Base-by-base conservation (phyloP, 2,113 vertebrate genomes). In the Ctenomys sociabilis region DNA sequence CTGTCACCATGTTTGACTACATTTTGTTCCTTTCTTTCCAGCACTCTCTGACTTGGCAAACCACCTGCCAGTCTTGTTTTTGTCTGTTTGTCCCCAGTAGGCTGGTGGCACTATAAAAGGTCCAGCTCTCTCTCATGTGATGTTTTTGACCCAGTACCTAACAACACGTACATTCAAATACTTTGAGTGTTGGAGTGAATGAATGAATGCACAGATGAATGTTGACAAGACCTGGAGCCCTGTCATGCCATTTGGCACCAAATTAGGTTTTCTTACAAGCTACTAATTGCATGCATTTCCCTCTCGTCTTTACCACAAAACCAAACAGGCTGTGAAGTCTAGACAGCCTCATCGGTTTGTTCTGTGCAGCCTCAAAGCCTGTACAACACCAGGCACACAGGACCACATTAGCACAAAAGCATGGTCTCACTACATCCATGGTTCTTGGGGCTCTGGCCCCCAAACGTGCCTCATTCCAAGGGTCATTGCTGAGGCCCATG, bases 371-470 rank as follows among this genome's bases (percentile, higher is more conserved):
- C 77, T 17, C 30, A 11, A 75, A 61, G 57, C n/a, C 59, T 30
- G 13, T 40, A 30, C 5, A 19, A 61, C 0, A 7, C 63, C 12
- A n/a, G 54, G 32, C 73, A 63, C 17, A 2, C 0, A 26, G 66
- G 52, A 83, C 80, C 83, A 35, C 37, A 43, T 49, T 72, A 7
- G 63, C n/a, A 17, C 0, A 0, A 37, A 0, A 43, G 6, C 35
- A n/a, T 0, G 12, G 28, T 49, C 49, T 63, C 32, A 40, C 30
- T 8, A 21, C 13, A 72, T 3, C 61, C 19, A 3, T 0, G 1
- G 26, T 37, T 54, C 72, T 57, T 17, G 5, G 49, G 40, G 72
- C 68, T 64, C 26, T 1, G 8, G 57, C 54, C 87, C 5, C 30
- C n/a, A 19, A 59, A 49, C 54, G 3, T 30, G 26, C 7, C 32